Evolutionary conservation across 2,113 vertebrate genomes (phyloP), one percentile per base, ranked within the genome.

Genomic region (Tyto alba): DNA sequence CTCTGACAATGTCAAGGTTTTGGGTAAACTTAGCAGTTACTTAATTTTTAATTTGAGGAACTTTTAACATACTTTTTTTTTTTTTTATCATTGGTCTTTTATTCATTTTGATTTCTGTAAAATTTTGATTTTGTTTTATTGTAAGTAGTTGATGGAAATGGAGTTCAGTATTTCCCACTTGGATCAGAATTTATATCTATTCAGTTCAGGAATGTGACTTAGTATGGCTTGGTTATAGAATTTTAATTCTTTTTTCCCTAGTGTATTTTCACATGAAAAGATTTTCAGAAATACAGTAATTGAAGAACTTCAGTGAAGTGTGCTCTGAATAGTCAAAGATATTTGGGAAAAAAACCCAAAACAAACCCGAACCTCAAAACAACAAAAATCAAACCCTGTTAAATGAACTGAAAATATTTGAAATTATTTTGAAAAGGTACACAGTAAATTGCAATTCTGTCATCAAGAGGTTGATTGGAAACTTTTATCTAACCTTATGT

Each of bases 281-380:
- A 4, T 74, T 82, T 57, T 68, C 60, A 63, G 22, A 85, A 82
- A 47, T 41, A 7, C 3, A 55, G 30, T 50, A 72, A 48, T 2
- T 32, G 66, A 74, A 59, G 36, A 41, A 67, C 4, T 47, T 85
- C 22, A 73, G 5, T 27, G 14, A 74, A n/a, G 1, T 47, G 6
- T 57, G 8, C 16, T 71, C 66, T 41, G 22, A 74, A 88, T 57
- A 36, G 3, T 2, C 21, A 66, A 36, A 77, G 18, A 19, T 6
- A 50, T 77, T 60, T 7, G 0, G 11, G 15, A 9, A 10, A 19
- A 76, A 59, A 59, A 50, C 25, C 0, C 0, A 23, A 26, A 4
- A 2, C 5, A 38, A 56, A 67, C 11, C 7, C 21, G 32, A 27
- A 1, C 12, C 21, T 14, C 66, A 71, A 56, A 2, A 0, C 12